These are phyloP conservation scores for Hydroisotoma schaefferi DNA, from an alignment of 2,888 invertebrate species.

Conservation along the genomic window DNA sequence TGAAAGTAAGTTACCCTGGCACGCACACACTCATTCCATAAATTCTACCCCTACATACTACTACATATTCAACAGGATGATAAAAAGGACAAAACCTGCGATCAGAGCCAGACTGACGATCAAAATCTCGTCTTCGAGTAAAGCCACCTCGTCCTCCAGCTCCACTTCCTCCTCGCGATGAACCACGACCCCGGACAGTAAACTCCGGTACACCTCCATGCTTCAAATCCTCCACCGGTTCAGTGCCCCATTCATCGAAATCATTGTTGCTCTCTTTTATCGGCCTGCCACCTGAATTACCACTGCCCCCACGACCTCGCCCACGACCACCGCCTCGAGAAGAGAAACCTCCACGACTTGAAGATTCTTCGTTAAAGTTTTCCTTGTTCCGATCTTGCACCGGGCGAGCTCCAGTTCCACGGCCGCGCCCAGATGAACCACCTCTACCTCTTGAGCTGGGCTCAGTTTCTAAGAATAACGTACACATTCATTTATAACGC, in stretches of 20 bases:
- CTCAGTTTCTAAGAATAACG: not conserved
- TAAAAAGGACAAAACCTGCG: constrained; percentile 63
- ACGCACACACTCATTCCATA: no score
- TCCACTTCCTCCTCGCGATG: not conserved
- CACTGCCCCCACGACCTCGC: not conserved
- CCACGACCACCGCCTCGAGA: not conserved
- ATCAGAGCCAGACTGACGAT: constrained; percentile 90
- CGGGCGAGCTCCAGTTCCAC: not conserved
- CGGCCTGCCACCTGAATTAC: not conserved
- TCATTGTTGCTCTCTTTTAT: not conserved
- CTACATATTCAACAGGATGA: no score
- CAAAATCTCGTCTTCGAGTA: constrained; percentile 85
- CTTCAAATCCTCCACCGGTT: not conserved
- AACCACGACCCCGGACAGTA: not conserved
- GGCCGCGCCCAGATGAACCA: not conserved
- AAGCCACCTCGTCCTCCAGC: constrained; percentile 55
- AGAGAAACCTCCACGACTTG: not conserved
- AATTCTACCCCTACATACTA: no score
- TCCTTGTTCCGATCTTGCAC: not conserved
- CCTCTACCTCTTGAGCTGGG: not conserved
- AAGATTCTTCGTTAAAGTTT: not conserved
- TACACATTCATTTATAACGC: not conserved
- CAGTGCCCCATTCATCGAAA: not conserved
- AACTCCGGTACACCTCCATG: not conserved
- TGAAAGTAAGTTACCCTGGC: no score